Conservation (phyloP, 2,888 invertebrate species). For the Phasia obesa region DNA sequence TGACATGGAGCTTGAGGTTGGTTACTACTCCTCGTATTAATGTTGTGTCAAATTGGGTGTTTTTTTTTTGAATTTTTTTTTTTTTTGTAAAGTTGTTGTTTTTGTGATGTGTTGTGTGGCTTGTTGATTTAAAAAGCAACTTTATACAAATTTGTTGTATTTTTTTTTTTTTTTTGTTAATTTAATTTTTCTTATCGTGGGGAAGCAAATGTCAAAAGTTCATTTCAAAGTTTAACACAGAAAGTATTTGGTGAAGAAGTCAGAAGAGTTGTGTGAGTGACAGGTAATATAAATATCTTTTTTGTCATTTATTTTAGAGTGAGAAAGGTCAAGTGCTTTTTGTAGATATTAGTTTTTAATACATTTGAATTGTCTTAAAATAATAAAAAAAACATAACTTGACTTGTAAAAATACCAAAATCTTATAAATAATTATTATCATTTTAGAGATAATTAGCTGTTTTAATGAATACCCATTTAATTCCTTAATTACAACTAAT, state of each 20-base stretch:
- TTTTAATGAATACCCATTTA: too few relatives aligned
- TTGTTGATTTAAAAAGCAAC: constrained; percentile 27
- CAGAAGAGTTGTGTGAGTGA: constrained; percentile 4
- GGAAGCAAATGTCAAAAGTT: constrained; percentile 59
- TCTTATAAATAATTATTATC: too few relatives aligned
- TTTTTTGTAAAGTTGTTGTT: constrained; percentile 41
- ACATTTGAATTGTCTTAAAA: neutral
- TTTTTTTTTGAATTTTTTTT: constrained; percentile 42
- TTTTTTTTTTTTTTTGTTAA: constrained; percentile 34
- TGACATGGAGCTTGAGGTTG: constrained; percentile 64
- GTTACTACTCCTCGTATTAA: constrained; percentile 41
- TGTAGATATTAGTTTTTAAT: neutral
- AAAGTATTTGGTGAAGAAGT: constrained; percentile 5
- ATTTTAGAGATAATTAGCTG: too few relatives aligned
- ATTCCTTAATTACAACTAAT: too few relatives aligned
- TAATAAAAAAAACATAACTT: too few relatives aligned
- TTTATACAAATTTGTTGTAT: constrained; percentile 16
- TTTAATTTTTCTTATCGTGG: constrained; percentile 13
- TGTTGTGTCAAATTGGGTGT: constrained; percentile 66
- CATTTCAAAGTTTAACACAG: constrained; percentile 33
- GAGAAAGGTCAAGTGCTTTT: constrained; percentile 14
- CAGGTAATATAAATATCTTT: constrained; percentile 8
- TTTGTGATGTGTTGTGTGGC: constrained; percentile 33
- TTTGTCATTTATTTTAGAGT: neutral
- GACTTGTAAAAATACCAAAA: too few relatives aligned